Evolutionary conservation across 2,113 vertebrate species (phyloP).

Genomic region (Arizona elegans): DNA sequence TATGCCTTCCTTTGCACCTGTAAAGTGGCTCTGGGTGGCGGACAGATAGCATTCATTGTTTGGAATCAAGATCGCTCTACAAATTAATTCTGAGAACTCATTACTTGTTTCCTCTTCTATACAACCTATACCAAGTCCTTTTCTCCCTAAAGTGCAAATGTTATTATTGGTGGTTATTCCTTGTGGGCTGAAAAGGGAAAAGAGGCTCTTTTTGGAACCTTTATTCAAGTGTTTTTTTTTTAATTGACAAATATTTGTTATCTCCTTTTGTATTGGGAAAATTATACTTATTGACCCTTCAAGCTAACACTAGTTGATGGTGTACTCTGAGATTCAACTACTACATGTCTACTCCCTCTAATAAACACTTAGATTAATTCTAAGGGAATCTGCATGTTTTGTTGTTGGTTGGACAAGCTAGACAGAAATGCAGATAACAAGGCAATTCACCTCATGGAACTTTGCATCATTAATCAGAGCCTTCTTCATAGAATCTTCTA

Average conservation of each 20-base stretch:
- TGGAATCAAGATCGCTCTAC: neutral
- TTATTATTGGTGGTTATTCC: neutral
- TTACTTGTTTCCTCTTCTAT: neutral
- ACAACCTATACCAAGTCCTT: neutral
- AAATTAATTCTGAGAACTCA: neutral
- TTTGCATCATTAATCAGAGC: constrained; percentile 90
- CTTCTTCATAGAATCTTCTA: constrained; percentile 83
- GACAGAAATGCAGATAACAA: neutral
- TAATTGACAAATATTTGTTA: neutral
- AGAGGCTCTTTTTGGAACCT: neutral
- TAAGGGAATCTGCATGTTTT: neutral
- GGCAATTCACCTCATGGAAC: constrained; percentile 87
- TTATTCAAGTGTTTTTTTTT: neutral
- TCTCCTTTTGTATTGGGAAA: neutral
- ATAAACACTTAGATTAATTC: neutral
- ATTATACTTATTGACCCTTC: neutral
- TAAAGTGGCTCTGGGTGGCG: no score
- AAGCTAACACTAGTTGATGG: neutral
- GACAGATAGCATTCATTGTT: neutral
- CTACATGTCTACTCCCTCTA: neutral
- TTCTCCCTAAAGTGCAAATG: neutral
- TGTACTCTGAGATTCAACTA: neutral
- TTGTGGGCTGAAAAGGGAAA: neutral
- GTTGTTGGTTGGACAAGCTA: neutral
- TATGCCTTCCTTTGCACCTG: no score